Evolutionary conservation across 2,113 vertebrate genomes (phyloP), one percentile per base, ranked within the genome.

Genomic region (Manacus vitellinus): DNA sequence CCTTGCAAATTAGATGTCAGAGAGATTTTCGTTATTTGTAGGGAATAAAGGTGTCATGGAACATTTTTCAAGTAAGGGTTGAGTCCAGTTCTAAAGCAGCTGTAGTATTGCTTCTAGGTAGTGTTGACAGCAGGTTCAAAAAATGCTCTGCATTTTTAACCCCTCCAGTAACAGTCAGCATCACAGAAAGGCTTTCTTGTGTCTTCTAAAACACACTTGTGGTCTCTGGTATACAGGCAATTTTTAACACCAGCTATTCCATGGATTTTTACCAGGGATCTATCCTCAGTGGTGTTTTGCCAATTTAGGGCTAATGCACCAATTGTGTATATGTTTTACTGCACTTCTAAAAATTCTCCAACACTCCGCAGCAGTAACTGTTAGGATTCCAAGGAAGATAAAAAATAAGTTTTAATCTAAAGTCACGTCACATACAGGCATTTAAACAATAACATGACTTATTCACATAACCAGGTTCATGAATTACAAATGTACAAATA

Each of bases 131-230:
- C 63, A 58, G 33, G 35, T 80, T 80, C 6, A 82, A 77, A 85
- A 67, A 84, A n/a, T 12, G 21, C 18, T 46, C 35, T 61, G 27
- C 58, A 54, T 76, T 78, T 87, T 23, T 56, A 47, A 56, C 54
- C 1, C 1, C 0, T 13, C 47, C 1, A 20, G 24, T 59, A 88
- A 85, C 15, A 81, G 33, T 9, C 4, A 58, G 23, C 18, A 51
- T 2, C 23, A 43, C 8, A 14, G 18, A 51, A 67, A 23, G n/a
- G 56, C 35, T 82, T 75, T n/a, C 52, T 62, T 59, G 2, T 18
- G 39, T 51, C 25, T 73, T 49, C 24, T 44, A 68, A 61, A 19
- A 67, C 16, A 28, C 11, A 19, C 11, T 18, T 14, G 11, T 21
- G 4, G 16, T 28, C 43, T 49, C 51, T 54, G 46, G 35, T 5